Percentiles rank a stretch among this genome's conserved stretches.
phyloP scores from a whole-genome alignment of 2,888 invertebrate species.

The Minunthozetes semirufus region DNA sequence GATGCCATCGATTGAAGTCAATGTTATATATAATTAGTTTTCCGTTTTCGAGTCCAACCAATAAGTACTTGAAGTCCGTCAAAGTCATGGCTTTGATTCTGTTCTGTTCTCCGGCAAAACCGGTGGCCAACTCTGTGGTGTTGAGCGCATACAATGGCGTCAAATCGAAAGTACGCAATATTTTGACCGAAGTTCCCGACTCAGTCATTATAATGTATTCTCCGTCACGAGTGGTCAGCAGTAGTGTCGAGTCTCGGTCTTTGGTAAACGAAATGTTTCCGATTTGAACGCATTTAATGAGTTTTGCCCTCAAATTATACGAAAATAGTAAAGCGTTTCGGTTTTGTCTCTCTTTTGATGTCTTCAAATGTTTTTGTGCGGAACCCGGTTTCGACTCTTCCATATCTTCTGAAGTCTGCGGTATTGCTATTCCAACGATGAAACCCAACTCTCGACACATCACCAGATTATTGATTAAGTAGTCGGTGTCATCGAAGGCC shows the following conservation, averaged over 20 bases:
- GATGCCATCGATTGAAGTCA: slow-evolving; percentile 70
- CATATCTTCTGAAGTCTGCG: not conserved
- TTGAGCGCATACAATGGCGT: slow-evolving; percentile 87
- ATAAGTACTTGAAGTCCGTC: slow-evolving; percentile 69
- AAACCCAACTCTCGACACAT: slow-evolving; percentile 39
- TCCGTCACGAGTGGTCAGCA: slow-evolving; percentile 86
- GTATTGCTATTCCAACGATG: slow-evolving; percentile 38
- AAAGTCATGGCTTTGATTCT: slow-evolving; percentile 34
- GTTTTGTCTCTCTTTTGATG: slow-evolving; percentile 21
- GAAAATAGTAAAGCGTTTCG: slow-evolving; percentile 34
- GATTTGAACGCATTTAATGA: slow-evolving; percentile 36
- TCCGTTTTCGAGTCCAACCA: slow-evolving; percentile 94
- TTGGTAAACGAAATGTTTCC: slow-evolving; percentile 15
- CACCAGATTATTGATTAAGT: slow-evolving; percentile 35
- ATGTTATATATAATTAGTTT: slow-evolving; percentile 98
- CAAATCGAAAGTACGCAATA: slow-evolving; percentile 95
- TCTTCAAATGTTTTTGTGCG: slow-evolving; percentile 6
- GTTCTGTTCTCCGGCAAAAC: slow-evolving; percentile 19
- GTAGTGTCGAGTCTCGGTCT: slow-evolving; percentile 50
- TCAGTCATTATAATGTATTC: slow-evolving; percentile 98
- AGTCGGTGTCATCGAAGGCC: slow-evolving; percentile 27
- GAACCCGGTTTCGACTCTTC: not conserved
- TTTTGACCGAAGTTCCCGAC: slow-evolving; percentile 92
- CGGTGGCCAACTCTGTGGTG: slow-evolving; percentile 34
- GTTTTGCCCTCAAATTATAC: slow-evolving; percentile 36